Conservation (phyloP, 2,888 invertebrate species). For the Apodemia zela region DNA sequence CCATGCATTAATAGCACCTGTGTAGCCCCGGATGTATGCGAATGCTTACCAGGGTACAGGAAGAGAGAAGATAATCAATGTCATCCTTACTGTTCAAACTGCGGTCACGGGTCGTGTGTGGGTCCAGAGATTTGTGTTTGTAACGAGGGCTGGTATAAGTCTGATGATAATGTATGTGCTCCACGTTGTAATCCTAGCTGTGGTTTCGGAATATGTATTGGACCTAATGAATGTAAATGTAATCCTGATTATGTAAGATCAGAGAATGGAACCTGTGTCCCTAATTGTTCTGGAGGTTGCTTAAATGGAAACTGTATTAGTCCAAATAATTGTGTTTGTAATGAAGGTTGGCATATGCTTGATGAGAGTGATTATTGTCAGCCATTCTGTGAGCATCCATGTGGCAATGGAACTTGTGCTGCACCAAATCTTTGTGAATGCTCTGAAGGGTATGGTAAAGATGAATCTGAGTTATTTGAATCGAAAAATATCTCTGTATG, state of each 20-base stretch:
- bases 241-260: conserved; percentile 49
- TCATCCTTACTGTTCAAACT: conserved; percentile 40
- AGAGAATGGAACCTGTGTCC: conserved; percentile 36
- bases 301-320: conserved; percentile 37
- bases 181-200: conserved; percentile 61
- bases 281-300: conserved; percentile 41
- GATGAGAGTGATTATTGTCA: conserved; percentile 28
- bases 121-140: conserved; percentile 38
- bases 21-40: conserved; percentile 63
- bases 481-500: conserved; percentile 27
- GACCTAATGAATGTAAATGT: conserved; percentile 68
- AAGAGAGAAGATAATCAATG: conserved; percentile 37
- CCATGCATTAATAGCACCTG: conserved; percentile 74
- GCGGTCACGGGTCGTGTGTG: conserved; percentile 36
- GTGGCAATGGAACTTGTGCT: conserved; percentile 48
- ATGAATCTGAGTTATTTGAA: conserved; percentile 16
- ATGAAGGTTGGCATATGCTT: conserved; percentile 30
- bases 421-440: conserved; percentile 49
- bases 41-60: conserved; percentile 61
- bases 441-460: conserved; percentile 35
- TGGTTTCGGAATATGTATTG: conserved; percentile 66
- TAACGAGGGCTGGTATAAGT: conserved; percentile 28
- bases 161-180: conserved; percentile 36
- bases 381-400: conserved; percentile 38
- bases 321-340: conserved; percentile 38